These are phyloP conservation scores for Heliornis fulica DNA, from an alignment of 2,113 vertebrate species.

Conservation along the genomic window DNA sequence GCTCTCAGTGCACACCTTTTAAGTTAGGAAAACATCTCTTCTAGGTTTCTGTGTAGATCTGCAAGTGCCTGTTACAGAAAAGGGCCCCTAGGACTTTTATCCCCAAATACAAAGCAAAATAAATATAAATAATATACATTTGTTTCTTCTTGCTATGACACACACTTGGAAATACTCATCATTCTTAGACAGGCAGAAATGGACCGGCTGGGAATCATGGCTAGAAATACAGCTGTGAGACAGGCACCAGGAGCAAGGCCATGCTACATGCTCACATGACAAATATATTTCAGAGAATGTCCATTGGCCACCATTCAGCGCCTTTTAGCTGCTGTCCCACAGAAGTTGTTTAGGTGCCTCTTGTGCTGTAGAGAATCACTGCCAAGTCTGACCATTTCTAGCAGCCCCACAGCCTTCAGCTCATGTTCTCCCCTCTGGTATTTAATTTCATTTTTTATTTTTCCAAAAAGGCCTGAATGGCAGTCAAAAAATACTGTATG, in stretches of 20 bases:
- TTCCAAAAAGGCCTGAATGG: not conserved
- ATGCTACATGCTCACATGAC: not conserved
- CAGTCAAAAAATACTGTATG: not conserved
- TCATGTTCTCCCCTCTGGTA: not conserved
- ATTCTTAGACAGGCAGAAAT: not conserved
- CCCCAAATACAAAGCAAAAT: not conserved
- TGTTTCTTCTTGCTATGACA: not conserved
- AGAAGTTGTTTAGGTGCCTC: fast-evolving
- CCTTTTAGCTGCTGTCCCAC: not conserved
- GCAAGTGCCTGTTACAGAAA: not conserved
- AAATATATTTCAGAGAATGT: not conserved
- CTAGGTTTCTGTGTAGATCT: not conserved
- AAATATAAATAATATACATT: not conserved
- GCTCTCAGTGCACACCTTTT: not conserved
- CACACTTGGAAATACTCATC: not conserved
- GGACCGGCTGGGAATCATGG: not conserved
- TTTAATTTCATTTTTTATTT: not conserved
- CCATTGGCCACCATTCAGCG: not conserved
- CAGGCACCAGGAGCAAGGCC: not conserved
- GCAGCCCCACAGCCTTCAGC: not conserved
- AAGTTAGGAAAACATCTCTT: not conserved
- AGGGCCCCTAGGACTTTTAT: not conserved
- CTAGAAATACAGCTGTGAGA: not conserved
- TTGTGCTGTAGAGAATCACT: not conserved
- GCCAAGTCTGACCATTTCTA: not conserved